Evolutionary conservation across 1,140 invertebrate species (phyloP).

Genomic region (Hypsibius dujardini): DNA sequence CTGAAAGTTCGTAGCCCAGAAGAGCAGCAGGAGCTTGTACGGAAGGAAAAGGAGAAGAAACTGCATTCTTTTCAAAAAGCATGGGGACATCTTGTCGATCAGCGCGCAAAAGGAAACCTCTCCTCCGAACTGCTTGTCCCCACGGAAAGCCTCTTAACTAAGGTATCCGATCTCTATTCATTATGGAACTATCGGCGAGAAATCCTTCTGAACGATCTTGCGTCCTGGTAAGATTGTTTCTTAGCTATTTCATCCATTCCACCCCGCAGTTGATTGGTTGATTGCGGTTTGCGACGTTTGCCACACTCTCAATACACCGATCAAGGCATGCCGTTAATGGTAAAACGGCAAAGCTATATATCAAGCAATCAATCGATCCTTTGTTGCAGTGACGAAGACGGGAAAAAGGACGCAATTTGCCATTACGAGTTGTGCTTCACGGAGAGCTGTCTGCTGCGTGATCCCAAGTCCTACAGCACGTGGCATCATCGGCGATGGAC

Average conservation of each 20-base stretch:
- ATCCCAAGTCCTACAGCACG: slow-evolving; percentile 64
- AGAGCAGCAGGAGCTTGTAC: slow-evolving; percentile 64
- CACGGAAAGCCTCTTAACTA: slow-evolving; percentile 50
- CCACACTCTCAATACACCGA: not conserved
- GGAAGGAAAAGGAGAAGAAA: slow-evolving; percentile 59
- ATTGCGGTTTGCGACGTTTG: not conserved
- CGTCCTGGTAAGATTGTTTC: slow-evolving; percentile 30
- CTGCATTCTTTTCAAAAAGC: slow-evolving; percentile 31
- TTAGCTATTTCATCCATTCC: too few species aligned
- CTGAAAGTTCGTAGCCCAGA: slow-evolving; percentile 73
- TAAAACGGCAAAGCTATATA: not conserved
- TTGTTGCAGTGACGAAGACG: slow-evolving; percentile 28
- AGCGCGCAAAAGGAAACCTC: slow-evolving; percentile 46
- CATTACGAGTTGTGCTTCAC: slow-evolving; percentile 58
- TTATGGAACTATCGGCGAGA: slow-evolving; percentile 86
- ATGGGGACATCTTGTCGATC: slow-evolving; percentile 24
- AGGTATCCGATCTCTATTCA: slow-evolving; percentile 74
- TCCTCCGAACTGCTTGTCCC: slow-evolving; percentile 55
- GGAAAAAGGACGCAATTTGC: slow-evolving; percentile 41
- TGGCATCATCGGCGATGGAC: slow-evolving; percentile 88
- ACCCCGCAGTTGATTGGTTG: slow-evolving; percentile 4
- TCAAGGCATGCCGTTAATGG: slow-evolving; percentile 8
- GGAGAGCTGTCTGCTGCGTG: slow-evolving; percentile 42
- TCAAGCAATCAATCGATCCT: slow-evolving; percentile 14
- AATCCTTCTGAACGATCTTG: slow-evolving; percentile 40